Evolutionary conservation across 2,888 invertebrate species (phyloP).

Genomic region (Esperia sulphurella): DNA sequence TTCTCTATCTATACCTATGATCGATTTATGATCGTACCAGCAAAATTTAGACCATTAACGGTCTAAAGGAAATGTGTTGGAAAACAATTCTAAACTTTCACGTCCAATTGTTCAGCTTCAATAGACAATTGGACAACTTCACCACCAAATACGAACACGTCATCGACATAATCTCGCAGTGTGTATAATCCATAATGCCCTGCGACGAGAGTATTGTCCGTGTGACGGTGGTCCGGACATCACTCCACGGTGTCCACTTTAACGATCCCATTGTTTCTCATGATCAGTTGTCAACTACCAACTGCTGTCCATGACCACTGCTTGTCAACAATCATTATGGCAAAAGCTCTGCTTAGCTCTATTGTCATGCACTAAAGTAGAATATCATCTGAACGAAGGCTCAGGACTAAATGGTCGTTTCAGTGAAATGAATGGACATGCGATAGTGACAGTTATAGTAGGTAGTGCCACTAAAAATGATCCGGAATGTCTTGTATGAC

Average conservation of each 20-base stretch:
- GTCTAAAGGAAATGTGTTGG: too few species aligned
- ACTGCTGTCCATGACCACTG: slow-evolving; percentile 32
- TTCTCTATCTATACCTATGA: too few species aligned
- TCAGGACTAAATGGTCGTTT: slow-evolving; percentile 21
- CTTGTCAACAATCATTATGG: slow-evolving; percentile 11
- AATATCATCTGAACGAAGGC: slow-evolving; percentile 18
- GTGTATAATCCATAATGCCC: slow-evolving; percentile 32
- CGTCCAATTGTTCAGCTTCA: background rate
- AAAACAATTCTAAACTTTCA: background rate
- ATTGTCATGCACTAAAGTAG: slow-evolving; percentile 25
- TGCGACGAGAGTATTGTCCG: slow-evolving; percentile 31
- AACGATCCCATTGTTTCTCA: slow-evolving; percentile 72
- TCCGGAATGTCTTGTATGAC: slow-evolving; percentile 53
- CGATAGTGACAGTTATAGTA: slow-evolving; percentile 60
- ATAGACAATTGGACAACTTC: background rate
- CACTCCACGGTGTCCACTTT: slow-evolving; percentile 63
- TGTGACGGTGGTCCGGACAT: slow-evolving; percentile 65
- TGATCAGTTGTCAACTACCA: slow-evolving; percentile 64
- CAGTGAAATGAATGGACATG: slow-evolving; percentile 56
- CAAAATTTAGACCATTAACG: too few species aligned
- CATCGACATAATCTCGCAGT: slow-evolving; percentile 8
- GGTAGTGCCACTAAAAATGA: slow-evolving; percentile 63
- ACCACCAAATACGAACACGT: background rate
- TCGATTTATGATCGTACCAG: too few species aligned
- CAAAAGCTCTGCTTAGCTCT: slow-evolving; percentile 15